These are phyloP conservation scores for Metacarcinus magister DNA, from an alignment of 2,888 invertebrate species.

Conservation along the genomic window DNA sequence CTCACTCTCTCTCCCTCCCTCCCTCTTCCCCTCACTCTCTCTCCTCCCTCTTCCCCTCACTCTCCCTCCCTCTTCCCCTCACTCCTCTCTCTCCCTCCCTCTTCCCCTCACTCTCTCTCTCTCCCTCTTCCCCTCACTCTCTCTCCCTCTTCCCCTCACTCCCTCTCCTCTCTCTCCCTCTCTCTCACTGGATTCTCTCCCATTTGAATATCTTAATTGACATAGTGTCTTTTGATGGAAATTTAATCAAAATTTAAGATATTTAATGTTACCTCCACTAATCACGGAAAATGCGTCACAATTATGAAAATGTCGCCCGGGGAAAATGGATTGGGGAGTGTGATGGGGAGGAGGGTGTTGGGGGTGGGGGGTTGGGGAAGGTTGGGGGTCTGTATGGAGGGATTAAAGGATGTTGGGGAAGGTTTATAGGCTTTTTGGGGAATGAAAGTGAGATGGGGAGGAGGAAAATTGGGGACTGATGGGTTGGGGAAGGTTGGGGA, in stretches of 20 bases:
- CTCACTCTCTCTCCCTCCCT: not conserved
- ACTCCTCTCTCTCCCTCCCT: not conserved
- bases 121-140: not conserved
- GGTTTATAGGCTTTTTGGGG: too few relatives aligned
- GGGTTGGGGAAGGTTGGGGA: too few relatives aligned
- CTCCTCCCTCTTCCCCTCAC: not conserved
- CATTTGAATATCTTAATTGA: constrained; percentile 79
- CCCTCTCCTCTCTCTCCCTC: not conserved
- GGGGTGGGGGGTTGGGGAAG: not conserved
- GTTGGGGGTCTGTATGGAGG: not conserved
- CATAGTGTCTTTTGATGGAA: constrained; percentile 76
- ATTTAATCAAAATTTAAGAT: constrained; percentile 76
- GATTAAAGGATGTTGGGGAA: too few relatives aligned
- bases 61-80: not conserved
- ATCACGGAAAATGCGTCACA: constrained; percentile 61
- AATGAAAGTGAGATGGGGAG: too few relatives aligned
- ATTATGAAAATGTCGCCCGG: not conserved
- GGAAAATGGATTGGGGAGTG: not conserved
- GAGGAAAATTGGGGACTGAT: too few relatives aligned
- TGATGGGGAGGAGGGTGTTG: not conserved
- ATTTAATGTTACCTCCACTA: constrained; percentile 68
- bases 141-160: not conserved
- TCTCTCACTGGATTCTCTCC: not conserved
- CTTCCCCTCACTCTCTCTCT: not conserved
- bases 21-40: not conserved